Evolutionary conservation across 2,888 invertebrate species (phyloP), one percentile per base, ranked within the genome.

Genomic region (Cantharis flavilabris): DNA sequence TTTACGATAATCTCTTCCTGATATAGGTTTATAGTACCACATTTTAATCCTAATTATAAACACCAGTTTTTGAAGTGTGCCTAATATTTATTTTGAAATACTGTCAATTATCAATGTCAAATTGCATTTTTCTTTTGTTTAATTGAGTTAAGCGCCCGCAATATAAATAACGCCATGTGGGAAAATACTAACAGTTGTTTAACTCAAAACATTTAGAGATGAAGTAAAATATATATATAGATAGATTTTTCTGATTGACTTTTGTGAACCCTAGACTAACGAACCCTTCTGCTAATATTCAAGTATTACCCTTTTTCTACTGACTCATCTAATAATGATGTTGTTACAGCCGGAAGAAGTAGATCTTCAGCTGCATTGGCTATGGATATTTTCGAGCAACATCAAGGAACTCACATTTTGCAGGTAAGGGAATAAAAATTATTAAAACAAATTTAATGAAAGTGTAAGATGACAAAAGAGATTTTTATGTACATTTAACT

Each of bases 351-450:
- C 89, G 93, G 94, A 85, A 92, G 96, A 87, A 90, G 89, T 84
- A 91, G 96, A 88, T 82, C 86, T 74, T 92, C 95, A 84, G 90
- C 94, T 82, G 93, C 93, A 72, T 90, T 95, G 82, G 95, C 96
- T 80, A 92, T 96, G 91, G 97, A 97, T 85, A 91, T 96, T 87
- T 98, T 98, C 88, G 98, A 98, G 89, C 96, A 97, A 88, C 97
- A 98, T 89, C 98, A 98, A 90, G 98, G 98, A 88, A 98, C 98
- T 81, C 98, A 98, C 89, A 98, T 98, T 88, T 92, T 98, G 83
- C 98, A 98, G 95, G 98, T 98, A 90, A 88, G 28, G 33, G 13
- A 33, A 26, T 33, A 18, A 7, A n/a, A 63, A 71, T 65, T 75
- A 63, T 33, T 63, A 28, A 16, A 63, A 18, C 5, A 30, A 69